Evolutionary conservation across 2,888 invertebrate genomes (phyloP).

Genomic region (Allophyes oxyacanthae): DNA sequence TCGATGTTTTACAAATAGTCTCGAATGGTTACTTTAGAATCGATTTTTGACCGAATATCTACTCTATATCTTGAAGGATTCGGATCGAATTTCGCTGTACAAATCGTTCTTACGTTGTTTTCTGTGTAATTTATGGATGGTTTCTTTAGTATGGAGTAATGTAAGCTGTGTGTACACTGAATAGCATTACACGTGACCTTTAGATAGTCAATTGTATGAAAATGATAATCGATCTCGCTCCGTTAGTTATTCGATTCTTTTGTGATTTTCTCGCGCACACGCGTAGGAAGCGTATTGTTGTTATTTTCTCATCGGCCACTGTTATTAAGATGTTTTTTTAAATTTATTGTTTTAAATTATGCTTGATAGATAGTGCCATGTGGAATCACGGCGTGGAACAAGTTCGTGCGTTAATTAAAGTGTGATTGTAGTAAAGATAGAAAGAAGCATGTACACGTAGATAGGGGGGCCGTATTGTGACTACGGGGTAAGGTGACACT

Average conservation of each 20-base stretch:
- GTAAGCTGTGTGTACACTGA: conserved; percentile 74
- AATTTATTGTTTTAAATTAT: conserved; percentile 11
- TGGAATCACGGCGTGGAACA: conserved; percentile 16
- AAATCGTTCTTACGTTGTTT: conserved; percentile 51
- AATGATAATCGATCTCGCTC: conserved; percentile 85
- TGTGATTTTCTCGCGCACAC: conserved; percentile 68
- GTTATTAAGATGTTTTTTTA: conserved; percentile 38
- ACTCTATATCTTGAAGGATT: conserved; percentile 52
- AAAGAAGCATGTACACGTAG: conserved; percentile 31
- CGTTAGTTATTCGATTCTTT: conserved; percentile 78
- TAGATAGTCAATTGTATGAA: conserved; percentile 84
- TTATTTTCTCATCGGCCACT: conserved; percentile 55
- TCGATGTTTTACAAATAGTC: conserved; percentile 77
- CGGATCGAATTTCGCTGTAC: conserved; percentile 50
- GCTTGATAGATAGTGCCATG: conserved; percentile 14
- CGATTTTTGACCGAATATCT: conserved; percentile 49
- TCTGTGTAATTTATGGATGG: conserved; percentile 66
- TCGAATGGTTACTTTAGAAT: conserved; percentile 71
- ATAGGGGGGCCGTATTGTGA: conserved; percentile 46
- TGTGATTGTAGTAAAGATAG: conserved; percentile 49
- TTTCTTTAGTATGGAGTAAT: conserved; percentile 80
- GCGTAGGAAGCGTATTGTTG: conserved; percentile 56
- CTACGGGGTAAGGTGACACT: conserved; percentile 52
- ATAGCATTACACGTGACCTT: conserved; percentile 88
- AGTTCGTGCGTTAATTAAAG: conserved; percentile 53